Evolutionary conservation across 2,113 vertebrate species (phyloP).

Genomic region (Pelobates fuscus): DNA sequence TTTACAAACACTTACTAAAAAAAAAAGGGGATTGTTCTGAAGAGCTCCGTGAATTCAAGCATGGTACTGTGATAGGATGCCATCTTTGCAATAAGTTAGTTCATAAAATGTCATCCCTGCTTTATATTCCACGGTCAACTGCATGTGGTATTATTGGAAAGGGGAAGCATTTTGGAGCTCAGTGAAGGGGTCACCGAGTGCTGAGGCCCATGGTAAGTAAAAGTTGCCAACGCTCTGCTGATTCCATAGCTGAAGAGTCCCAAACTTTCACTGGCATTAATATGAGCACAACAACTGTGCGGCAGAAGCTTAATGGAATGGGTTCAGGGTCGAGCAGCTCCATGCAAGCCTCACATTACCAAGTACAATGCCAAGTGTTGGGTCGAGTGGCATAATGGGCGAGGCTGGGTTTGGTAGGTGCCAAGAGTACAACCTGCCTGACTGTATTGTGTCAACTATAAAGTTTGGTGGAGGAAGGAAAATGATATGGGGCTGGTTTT

Average conservation of each 20-base stretch:
- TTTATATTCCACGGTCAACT: neutral
- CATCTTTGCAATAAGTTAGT: neutral
- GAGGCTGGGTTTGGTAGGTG: neutral
- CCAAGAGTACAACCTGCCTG: neutral
- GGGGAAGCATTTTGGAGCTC: neutral
- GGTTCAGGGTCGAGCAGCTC: neutral
- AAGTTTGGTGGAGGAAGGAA: neutral
- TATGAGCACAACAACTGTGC: neutral
- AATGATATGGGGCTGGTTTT: neutral
- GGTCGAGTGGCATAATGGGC: neutral
- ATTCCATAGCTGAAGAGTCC: neutral
- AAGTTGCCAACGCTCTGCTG: neutral
- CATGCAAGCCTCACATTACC: neutral
- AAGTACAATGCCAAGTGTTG: neutral
- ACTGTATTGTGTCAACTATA: neutral
- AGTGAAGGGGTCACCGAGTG: neutral
- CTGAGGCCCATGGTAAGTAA: neutral
- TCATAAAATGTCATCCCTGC: neutral
- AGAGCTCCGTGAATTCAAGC: too few relatives aligned
- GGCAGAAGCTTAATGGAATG: neutral
- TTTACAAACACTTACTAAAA: too few relatives aligned
- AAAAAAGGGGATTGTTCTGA: too few relatives aligned
- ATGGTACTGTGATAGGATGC: neutral
- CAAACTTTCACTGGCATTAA: neutral
- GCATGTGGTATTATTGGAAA: neutral